Evolutionary conservation across 2,797 vertebrate genomes (phyloP), one percentile per base, ranked within the genome.

Genomic region (Amazonetta brasiliensis): DNA sequence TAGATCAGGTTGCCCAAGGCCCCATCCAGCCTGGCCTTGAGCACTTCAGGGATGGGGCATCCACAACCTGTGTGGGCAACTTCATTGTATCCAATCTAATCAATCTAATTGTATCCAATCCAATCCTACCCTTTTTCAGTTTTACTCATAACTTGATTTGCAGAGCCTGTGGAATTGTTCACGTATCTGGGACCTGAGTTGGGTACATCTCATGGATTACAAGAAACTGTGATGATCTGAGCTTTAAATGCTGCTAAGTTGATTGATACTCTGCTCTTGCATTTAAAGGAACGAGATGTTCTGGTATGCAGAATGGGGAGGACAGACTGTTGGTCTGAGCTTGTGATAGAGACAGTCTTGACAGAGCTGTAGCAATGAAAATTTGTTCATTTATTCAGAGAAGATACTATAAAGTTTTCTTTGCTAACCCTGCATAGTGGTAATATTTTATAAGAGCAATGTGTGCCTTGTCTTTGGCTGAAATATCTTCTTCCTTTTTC

Each of bases 111-210:
- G 8, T 31, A 41, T 63, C 62, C 62, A 41, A 5, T 14, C 39
- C 30, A 63, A 20, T 44, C 43, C 43, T 41, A 22, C 30, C 39
- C 39, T 30, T 20, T 63, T 63, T 13, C 62, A 63, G 19, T 63
- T 63, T 43, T 63, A 63, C 8, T 46, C 63, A 46, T 11, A 26
- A 39, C 48, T 60, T 39, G 52, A 17, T 14, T 58, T 50, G n/a
- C 46, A 39, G 89, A 15, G 7, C 52, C 43, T 84, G 46, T 48
- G n/a, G 35, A 66, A 67, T 17, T 5, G 63, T 60, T 52, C 16
- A 2, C 9, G 1, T 21, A 18, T 8, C 10, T 41, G 30, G 35
- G n/a, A 20, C 39, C 37, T 44, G 59, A 48, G 9, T 0, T 72
- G 50, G 48, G 31, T 30, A 11, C 30, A 59, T 71, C 50, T 91